These are phyloP conservation scores for Forpus xanthops DNA, from an alignment of 2,797 vertebrate genomes.

Conservation along the genomic window DNA sequence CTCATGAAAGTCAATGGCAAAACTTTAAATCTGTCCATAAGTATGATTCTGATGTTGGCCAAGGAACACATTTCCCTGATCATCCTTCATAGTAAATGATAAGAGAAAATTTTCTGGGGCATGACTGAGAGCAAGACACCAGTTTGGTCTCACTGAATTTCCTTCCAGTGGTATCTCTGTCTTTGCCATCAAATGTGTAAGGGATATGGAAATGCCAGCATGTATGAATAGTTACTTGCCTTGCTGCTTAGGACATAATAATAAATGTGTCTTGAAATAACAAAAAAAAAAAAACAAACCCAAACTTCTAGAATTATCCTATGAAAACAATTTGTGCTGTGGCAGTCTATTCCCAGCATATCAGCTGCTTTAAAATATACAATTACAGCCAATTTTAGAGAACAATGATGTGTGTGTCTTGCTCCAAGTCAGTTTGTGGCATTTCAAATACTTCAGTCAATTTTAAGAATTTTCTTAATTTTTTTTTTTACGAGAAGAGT, in stretches of 20 bases:
- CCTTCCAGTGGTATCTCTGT: not conserved
- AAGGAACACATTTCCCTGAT: not conserved
- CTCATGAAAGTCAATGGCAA: not conserved
- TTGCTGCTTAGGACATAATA: not conserved
- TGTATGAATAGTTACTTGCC: not conserved
- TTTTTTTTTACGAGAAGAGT: not conserved
- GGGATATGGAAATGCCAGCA: not conserved
- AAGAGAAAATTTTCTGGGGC: not conserved
- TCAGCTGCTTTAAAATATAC: not conserved
- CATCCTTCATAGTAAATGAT: not conserved
- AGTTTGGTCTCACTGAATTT: not conserved
- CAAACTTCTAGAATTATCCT: not conserved
- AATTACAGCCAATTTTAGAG: not conserved
- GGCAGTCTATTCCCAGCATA: not conserved
- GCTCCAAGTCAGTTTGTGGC: not conserved
- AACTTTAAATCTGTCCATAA: not conserved
- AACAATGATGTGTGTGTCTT: not conserved
- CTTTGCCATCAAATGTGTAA: not conserved
- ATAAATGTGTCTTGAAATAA: not conserved
- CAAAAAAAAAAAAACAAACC: rapidly evolving
- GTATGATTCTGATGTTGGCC: not conserved
- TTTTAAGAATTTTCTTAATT: not conserved
- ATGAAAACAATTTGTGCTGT: not conserved
- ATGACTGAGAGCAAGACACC: not conserved
- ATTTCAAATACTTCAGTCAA: not conserved